phyloP scores from a whole-genome alignment of 2,113 vertebrate species.

The Garra rufa region DNA sequence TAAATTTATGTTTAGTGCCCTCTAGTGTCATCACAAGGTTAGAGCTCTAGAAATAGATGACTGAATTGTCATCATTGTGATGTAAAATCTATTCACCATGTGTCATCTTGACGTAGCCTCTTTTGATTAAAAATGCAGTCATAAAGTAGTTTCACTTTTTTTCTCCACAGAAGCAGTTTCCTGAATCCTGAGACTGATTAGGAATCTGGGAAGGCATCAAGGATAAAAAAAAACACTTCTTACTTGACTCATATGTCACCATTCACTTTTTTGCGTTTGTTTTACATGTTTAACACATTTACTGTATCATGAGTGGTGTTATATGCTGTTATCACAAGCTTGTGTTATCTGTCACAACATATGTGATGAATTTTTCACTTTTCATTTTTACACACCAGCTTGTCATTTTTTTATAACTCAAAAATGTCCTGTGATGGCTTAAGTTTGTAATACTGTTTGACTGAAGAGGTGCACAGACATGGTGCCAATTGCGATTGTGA shows the following conservation, averaged over 20 bases:
- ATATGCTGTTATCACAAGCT: background rate
- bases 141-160: background rate
- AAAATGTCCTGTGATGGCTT: background rate
- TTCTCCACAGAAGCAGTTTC: conserved; percentile 38
- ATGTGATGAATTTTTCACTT: background rate
- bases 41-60: background rate
- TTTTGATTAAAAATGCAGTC: conserved; percentile 1
- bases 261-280: background rate
- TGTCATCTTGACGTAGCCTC: background rate
- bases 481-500: conserved; percentile 48
- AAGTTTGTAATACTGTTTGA: conserved; percentile 33
- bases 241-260: background rate
- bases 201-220: conserved; percentile 2
- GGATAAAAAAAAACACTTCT: background rate
- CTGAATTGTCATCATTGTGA: background rate
- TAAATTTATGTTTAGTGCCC: conserved; percentile 3
- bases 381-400: background rate
- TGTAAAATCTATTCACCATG: background rate
- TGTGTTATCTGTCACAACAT: background rate
- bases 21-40: background rate
- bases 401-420: background rate
- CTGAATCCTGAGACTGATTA: conserved; percentile 24
- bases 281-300: background rate
- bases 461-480: conserved; percentile 13
- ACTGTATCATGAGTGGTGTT: background rate